Evolutionary conservation across 2,113 vertebrate genomes (phyloP), one percentile per base, ranked within the genome.

Genomic region (Poeciliopsis occidentalis): DNA sequence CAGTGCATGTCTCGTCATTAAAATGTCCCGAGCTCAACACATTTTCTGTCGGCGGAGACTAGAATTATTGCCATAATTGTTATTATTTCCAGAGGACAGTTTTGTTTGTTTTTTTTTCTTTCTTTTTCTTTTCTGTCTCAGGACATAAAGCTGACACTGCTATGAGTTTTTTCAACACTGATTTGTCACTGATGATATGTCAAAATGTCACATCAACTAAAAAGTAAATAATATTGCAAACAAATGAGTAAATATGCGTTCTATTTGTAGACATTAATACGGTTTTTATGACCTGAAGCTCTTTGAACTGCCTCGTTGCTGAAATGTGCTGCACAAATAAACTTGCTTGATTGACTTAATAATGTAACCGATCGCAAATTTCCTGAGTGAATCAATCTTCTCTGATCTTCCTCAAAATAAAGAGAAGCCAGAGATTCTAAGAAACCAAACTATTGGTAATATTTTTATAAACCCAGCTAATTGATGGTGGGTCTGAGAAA

Each of bases 1-100:
- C 69, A 60, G 19, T 12, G 64, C 62, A 71, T 34, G 32, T 12
- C 13, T 76, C 41, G 39, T 54, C 27, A 71, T 78, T 39, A 19
- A 69, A 57, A 51, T 47, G 12, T 64, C 64, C 66, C 13, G 3
- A 57, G 31, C 26, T 51, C 24, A 57, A 57, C 24, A 57, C 44
- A n/a, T 57, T 57, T 57, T 24, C 17, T 57, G 51, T 6, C 17
- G 8, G 24, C 22, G 3, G 24, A 57, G 51, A 57, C 24, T 19
- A 57, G 2, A 57, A n/a, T 24, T 8, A 57, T 57, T n/a, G 24
- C 51, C 51, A 57, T 57, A 24, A 57, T 57, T 54, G 6, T 24
- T 57, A n/a, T n/a, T 57, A 57, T 57, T 57, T n/a, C 51, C 24
- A 57, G 51, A 24, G 17, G 51, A 47, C 17, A 44, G 11, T 13